These are phyloP conservation scores for Temnothorax curvispinosus DNA, from an alignment of 1,140 invertebrate species.

Conservation along the genomic window DNA sequence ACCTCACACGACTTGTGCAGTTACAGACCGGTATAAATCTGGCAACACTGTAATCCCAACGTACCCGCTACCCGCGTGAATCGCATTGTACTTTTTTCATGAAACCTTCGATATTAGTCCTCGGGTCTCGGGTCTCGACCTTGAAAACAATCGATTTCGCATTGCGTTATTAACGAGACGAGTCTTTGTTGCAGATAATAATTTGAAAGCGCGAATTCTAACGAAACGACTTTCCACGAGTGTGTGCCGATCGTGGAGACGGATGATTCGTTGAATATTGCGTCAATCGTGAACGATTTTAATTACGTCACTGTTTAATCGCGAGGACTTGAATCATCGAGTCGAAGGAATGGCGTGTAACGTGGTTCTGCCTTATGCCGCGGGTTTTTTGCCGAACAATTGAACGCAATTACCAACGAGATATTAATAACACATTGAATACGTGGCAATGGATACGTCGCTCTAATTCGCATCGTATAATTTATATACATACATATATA, in stretches of 20 bases:
- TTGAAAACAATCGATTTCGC: constrained; percentile 28
- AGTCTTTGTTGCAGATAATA: not conserved
- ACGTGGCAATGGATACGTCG: not conserved
- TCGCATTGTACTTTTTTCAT: not conserved
- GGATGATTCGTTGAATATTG: constrained; percentile 30
- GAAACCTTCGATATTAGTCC: not conserved
- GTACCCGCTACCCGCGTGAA: not conserved
- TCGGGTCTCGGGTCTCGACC: not conserved
- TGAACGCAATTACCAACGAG: not conserved
- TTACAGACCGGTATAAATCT: not conserved
- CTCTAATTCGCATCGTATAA: not conserved
- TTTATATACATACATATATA: not conserved
- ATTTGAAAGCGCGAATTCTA: not conserved
- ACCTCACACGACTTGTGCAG: not conserved
- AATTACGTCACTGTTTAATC: constrained; percentile 31
- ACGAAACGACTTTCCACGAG: not conserved
- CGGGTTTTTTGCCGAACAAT: constrained; percentile 11
- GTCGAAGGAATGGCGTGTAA: not conserved
- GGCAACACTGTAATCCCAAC: constrained; percentile 5
- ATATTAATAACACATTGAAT: not conserved
- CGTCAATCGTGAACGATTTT: constrained; percentile 60
- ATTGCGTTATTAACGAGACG: not conserved
- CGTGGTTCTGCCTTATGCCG: not conserved
- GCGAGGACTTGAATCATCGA: constrained; percentile 3
- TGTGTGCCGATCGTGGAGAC: not conserved